Base-by-base conservation (phyloP, 2,113 vertebrate genomes). In the Spermophilus dauricus region DNA sequence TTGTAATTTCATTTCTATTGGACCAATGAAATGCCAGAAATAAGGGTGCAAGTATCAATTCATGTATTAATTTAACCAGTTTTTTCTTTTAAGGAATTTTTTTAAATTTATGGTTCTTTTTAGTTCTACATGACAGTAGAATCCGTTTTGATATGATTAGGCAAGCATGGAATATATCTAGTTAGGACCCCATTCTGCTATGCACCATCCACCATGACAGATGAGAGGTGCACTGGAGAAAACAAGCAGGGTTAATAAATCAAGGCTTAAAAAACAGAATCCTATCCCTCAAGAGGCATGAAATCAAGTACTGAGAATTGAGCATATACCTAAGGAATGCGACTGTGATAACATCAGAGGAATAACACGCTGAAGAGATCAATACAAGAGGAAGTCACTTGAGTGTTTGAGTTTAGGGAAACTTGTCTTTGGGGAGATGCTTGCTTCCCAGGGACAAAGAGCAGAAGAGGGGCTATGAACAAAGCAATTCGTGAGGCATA, bases 1-100 rank as follows among this genome's bases (percentile, higher is more conserved):
- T 42, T 12, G 16, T 61, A 48, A 77, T 56, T 93, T 97, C 56
- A 94, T 61, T 81, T 94, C 16, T 83, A 7, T 37, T 94, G 85
- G 45, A 69, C 61, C n/a, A 69, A 48, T 48, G n/a, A 85, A 82
- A 91, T 82, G 2, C 13, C 22, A 78, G 26, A 61, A 65, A 81
- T 1, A 83, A 20, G 75, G 16, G 26, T 2, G 1, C 7, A 70
- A 81, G 14, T 65, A 53, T 18, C 39, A 14, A 26, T 12, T 72
- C 53, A 26, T 70, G 61, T 42, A 56, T 22, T 53, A 14, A 77
- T 93, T 85, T 76, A 87, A 39, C 37, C 24, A 77, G 39, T 45
- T 65, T 72, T 87, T 90, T 67, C 12, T 58, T 58, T 58, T 58
- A 20, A 58, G 22, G 22, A 22, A 8, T 58, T 58, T 22, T 58